Conservation (phyloP, 2,113 vertebrate genomes). For the Gymnarchus niloticus region DNA sequence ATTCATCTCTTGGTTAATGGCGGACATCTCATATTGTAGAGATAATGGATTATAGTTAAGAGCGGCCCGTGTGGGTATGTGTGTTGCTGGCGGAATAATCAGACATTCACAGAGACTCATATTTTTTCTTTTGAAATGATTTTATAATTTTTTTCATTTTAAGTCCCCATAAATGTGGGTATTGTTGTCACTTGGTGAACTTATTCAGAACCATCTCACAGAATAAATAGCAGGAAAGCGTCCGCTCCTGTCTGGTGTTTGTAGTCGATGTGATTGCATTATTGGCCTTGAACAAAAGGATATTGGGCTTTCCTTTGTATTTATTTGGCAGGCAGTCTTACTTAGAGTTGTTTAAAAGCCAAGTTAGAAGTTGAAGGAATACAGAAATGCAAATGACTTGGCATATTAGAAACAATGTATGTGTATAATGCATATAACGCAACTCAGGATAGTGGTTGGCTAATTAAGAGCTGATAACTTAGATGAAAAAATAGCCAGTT, state of each 20-base stretch:
- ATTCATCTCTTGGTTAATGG: conserved; percentile 67
- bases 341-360: conserved; percentile 9
- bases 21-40: conserved; percentile 58
- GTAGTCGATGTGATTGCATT: conserved; percentile 1
- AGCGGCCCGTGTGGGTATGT: conserved; percentile 36
- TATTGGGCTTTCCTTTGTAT: background rate
- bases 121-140: background rate
- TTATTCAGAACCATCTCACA: background rate
- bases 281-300: background rate
- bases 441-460: background rate
- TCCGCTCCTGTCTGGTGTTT: background rate
- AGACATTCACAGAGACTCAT: background rate
- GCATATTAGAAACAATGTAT: background rate
- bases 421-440: background rate
- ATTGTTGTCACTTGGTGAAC: background rate
- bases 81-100: background rate
- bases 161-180: background rate
- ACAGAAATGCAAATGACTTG: background rate
- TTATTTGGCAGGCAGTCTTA: background rate
- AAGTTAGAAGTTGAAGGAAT: conserved; percentile 10
- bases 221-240: background rate
- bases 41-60: conserved; percentile 62
- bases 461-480: background rate
- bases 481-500: background rate
- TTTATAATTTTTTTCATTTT: conserved; percentile 6